Base-by-base conservation (phyloP, 2,113 vertebrate species). In the Ammodytes dubius region DNA sequence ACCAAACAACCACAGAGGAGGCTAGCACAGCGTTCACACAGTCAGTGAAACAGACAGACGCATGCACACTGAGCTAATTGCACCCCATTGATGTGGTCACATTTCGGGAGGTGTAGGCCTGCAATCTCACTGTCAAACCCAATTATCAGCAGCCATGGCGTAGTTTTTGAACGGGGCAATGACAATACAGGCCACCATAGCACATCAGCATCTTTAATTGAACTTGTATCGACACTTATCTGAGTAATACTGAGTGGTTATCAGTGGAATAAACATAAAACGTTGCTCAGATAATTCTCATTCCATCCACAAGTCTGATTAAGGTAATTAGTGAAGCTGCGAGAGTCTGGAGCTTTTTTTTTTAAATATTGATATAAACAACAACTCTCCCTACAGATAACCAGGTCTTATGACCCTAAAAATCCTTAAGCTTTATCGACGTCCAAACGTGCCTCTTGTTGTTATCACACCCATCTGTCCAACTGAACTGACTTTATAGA, bases 51-150 rank as follows among this genome's bases (percentile, higher is more conserved):
- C 27, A 27, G 27, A 27, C 27, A 27, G 27, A 27, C 27, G 27
- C 27, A 27, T n/a, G n/a, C 27, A 27, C 27, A 27, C 27, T 50
- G 5, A 68, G 54, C 56, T 68, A 63, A 54, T 80, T 50, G 27
- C 15, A 17, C 54, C 19, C 37, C n/a, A 56, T 17, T 72, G 47
- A 79, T 79, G 42, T 42, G 57, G 60, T 69, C 71, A 72, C 39
- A 60, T 73, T 61, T 42, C 40, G 46, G 50, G 56, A 76, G 66
- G 70, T 74, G 72, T 72, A 27, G 58, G 40, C n/a, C 4, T 73
- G 73, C 53, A 65, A n/a, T 69, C 19, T 67, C 40, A 58, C 13
- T 17, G 68, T 67, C 54, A 69, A 13, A 50, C 49, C 35, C 40
- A 72, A 40, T 80, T 49, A 60, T 57, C 15, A 43, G 2, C 46